Conservation (phyloP, 2,888 invertebrate species). For the Cryptus viduatorius region DNA sequence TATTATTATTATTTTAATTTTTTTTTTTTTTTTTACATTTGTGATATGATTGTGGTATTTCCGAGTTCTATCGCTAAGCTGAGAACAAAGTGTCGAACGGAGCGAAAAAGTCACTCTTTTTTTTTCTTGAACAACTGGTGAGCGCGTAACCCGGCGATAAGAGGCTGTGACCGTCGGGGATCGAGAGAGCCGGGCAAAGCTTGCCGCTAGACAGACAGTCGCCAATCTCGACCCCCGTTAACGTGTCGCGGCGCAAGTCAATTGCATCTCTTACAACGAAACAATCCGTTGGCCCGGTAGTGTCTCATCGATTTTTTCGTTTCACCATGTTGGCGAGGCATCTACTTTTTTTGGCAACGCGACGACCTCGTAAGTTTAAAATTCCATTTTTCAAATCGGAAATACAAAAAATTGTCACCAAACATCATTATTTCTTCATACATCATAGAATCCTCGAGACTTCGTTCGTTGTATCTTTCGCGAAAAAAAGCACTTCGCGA, state of each 20-base stretch:
- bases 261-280: not conserved
- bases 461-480: not conserved
- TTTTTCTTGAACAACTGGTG: not conserved
- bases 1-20: not conserved
- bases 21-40: conserved; percentile 10
- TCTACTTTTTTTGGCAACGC: conserved; percentile 82
- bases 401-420: not conserved
- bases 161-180: conserved; percentile 27
- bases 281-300: not conserved
- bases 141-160: conserved; percentile 8
- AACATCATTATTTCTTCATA: not conserved
- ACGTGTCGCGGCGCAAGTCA: conserved; percentile 43
- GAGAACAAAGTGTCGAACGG: not conserved
- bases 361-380: conserved; percentile 81
- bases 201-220: conserved; percentile 81
- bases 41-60: conserved; percentile 10
- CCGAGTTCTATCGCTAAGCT: not conserved
- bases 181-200: conserved; percentile 69
- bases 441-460: too few relatives aligned
- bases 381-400: not conserved
- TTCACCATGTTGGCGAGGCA: conserved; percentile 82
- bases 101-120: not conserved
- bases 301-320: conserved; percentile 31
- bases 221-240: conserved; percentile 72
- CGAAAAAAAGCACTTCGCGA: not conserved